Evolutionary conservation across 2,888 invertebrate genomes (phyloP), one percentile per base, ranked within the genome.

Genomic region (Drosophila anomelani): DNA sequence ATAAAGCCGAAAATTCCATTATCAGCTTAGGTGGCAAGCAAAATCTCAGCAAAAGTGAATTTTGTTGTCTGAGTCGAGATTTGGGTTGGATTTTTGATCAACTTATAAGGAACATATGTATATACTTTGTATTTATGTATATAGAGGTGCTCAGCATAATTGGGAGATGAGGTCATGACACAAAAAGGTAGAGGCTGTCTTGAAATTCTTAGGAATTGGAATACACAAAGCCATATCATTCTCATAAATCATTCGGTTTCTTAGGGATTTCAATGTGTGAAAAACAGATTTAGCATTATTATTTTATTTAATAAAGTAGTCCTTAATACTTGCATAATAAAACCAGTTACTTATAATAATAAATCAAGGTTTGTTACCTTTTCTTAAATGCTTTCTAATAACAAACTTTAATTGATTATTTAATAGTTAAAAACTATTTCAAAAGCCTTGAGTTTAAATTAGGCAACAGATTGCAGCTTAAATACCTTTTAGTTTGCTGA

Each of bases 121-220:
- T n/a, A 29, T 12, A 46, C 9, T 23, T 10, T 79, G 64, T 53
- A 63, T 29, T 10, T 56, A 43, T 55, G 17, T 26, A n/a, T 63
- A 29, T 47, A 49, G 34, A 49, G 66, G 68, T 58, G 68, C 49
- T 69, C 46, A 76, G 61, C 84, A 88, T 83, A 74, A 79, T 67
- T 81, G 57, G 53, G 51, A 70, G 77, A 75, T 84, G 83, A 84
- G 73, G 77, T 84, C 83, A 84, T 72, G 54, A 54, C 54, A 44
- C 51, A 67, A 76, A 76, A 83, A 82, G 88, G 68, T 55, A 55
- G 66, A 68, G 43, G 23, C 57, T 59, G 67, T 55, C 56, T 38
- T 72, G 73, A 46, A 55, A 44, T 26, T 49, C 43, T 60, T 54
- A 29, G 34, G 41, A 71, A 53, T 23, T 44, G 51, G 29, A 38